Evolutionary conservation across 2,797 vertebrate species (phyloP).

Genomic region (Nothura maculosa): DNA sequence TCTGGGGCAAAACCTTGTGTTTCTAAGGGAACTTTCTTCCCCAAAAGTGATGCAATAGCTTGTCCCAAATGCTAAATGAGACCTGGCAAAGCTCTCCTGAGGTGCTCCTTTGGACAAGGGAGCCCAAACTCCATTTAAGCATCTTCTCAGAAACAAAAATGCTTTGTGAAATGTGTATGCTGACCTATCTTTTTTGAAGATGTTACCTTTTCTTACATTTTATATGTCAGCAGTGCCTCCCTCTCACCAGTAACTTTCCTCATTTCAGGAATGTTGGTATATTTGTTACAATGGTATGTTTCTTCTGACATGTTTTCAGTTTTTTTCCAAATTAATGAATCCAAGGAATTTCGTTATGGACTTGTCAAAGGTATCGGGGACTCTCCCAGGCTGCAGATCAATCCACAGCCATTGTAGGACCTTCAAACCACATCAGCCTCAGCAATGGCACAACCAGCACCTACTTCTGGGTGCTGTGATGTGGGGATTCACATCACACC

Average conservation of each 20-base stretch:
- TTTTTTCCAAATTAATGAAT: not conserved
- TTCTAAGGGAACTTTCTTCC: not conserved
- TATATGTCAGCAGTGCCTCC: not conserved
- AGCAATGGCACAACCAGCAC: not conserved
- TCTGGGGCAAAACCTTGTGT: fast-evolving
- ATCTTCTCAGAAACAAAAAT: not conserved
- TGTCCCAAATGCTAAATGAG: not conserved
- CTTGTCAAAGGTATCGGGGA: not conserved
- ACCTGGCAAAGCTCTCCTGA: not conserved
- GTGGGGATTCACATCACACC: not conserved
- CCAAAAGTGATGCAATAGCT: not conserved
- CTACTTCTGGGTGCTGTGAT: not conserved
- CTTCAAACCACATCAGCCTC: not conserved
- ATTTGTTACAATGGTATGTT: not conserved
- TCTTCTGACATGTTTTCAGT: not conserved
- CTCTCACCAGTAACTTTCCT: not conserved
- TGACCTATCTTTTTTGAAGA: not conserved
- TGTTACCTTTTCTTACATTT: not conserved
- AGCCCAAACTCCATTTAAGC: not conserved
- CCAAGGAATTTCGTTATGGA: not conserved
- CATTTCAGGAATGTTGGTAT: not conserved
- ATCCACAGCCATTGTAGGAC: not conserved
- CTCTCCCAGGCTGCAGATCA: not conserved
- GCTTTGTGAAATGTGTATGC: not conserved
- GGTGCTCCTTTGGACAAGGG: not conserved